Base-by-base conservation (phyloP, 2,888 invertebrate genomes). In the Calliopum simillimum region DNA sequence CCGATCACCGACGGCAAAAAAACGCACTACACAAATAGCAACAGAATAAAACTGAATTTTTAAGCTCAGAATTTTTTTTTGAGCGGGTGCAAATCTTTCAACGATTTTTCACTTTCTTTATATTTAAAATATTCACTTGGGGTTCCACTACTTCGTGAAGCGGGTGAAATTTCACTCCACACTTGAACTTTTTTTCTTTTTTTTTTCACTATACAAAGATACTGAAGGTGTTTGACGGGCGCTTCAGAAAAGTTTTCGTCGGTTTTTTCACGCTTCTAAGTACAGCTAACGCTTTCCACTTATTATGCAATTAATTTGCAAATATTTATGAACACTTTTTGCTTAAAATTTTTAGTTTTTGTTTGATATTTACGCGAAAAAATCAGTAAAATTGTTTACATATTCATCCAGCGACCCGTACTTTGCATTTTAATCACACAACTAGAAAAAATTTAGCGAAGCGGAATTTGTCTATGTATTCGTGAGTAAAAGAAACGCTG, bases 361-460 rank as follows among this genome's bases (percentile, higher is more conserved):
- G 66, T 68, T 70, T 56, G 63, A 73, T 73, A 76, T 78, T 76
- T 79, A 78, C 79, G 78, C 69, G 76, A 74, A 74, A 78, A 76
- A 75, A 75, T 63, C 68, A 59, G 68, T 72, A 78, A 79, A 77
- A 74, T 71, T 74, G 74, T 75, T 75, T 76, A 75, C 76, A 75
- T 76, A 74, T 76, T 76, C 72, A 61, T 73, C 72, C 75, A 75
- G 78, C 77, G 76, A 75, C 76, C 79, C 79, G 79, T 78, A 79
- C 79, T 79, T 75, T 74, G 69, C 73, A 69, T 72, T 73, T 74
- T 76, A 77, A 76, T 77, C 76, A 75, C 76, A 75, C 76, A 79
- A 79, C 77, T 76, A 72, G 72, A 73, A 67, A 63, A 75, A 44
- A 14, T 14, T 4, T 2, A 51, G 47, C 6, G 43, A 21, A 53